A percentile compares a stretch with the other conserved stretches of the same genome.
Evolutionary conservation across 2,113 vertebrate species (phyloP).

Genomic region (Corythornis madagascariensis): DNA sequence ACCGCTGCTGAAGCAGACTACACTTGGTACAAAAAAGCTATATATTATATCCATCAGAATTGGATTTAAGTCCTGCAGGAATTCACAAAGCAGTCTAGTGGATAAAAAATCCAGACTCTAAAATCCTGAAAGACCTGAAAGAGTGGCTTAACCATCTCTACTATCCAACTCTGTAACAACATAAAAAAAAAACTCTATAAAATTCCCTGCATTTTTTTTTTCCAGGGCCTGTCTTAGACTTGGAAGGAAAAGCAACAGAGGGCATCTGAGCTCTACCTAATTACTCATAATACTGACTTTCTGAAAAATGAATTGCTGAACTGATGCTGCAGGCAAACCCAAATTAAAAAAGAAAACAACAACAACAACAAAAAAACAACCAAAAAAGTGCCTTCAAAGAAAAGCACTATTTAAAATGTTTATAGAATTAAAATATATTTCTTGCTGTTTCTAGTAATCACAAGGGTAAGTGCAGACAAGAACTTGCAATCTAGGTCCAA

Average conservation of each 20-base stretch:
- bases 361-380: background rate
- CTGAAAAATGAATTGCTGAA: background rate
- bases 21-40: background rate
- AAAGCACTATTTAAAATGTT: background rate
- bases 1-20: background rate
- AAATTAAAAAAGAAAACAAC: background rate
- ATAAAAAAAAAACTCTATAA: background rate
- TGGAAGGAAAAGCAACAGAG: background rate
- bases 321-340: background rate
- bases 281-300: background rate
- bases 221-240: background rate
- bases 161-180: background rate
- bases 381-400: no score
- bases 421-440: background rate
- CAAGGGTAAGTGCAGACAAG: background rate
- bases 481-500: background rate
- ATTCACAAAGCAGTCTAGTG: background rate
- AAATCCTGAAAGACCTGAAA: slow-evolving; percentile 4
- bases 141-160: background rate
- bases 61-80: background rate
- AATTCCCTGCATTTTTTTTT: background rate
- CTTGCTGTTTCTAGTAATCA: background rate
- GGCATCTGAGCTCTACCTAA: background rate
- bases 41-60: background rate
- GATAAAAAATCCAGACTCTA: slow-evolving; percentile 3